Conservation (phyloP, 2,113 vertebrate genomes). For the Varanus salvator region DNA sequence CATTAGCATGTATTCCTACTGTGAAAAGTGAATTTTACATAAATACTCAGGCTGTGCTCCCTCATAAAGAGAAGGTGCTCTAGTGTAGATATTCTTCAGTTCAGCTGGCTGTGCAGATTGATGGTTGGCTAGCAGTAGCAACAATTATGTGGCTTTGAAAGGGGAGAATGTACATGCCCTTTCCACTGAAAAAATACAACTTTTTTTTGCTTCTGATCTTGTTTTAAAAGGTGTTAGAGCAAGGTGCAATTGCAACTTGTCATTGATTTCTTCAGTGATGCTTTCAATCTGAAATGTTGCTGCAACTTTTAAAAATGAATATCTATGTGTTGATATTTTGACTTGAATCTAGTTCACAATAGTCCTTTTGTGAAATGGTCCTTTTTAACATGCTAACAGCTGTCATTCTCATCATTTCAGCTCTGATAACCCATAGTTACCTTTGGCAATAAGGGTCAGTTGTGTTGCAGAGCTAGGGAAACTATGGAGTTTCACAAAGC, state of each 20-base stretch:
- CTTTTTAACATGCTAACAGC: background rate
- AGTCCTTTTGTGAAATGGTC: background rate
- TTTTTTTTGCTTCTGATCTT: background rate
- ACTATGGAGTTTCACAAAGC: conserved; percentile 30
- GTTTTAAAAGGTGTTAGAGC: background rate
- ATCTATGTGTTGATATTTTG: background rate
- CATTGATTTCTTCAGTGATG: background rate
- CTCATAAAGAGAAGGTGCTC: too few relatives aligned
- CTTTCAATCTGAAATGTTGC: background rate
- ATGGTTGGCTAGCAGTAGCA: background rate
- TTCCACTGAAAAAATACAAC: background rate
- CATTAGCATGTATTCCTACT: too few relatives aligned
- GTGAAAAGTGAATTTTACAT: too few relatives aligned
- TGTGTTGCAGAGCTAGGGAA: conserved; percentile 57
- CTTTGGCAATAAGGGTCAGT: conserved; percentile 16
- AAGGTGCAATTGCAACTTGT: background rate
- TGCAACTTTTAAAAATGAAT: background rate
- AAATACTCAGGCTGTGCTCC: too few relatives aligned
- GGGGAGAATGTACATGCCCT: background rate
- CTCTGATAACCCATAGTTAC: conserved; percentile 32
- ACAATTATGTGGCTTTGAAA: background rate
- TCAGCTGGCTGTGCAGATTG: background rate
- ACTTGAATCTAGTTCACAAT: background rate
- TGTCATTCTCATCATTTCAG: conserved; percentile 16
- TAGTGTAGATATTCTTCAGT: too few relatives aligned